Percentiles rank a stretch among this genome's conserved stretches.
Evolutionary conservation across 2,888 invertebrate species (phyloP).

Genomic region (Onthophagus sagittarius): DNA sequence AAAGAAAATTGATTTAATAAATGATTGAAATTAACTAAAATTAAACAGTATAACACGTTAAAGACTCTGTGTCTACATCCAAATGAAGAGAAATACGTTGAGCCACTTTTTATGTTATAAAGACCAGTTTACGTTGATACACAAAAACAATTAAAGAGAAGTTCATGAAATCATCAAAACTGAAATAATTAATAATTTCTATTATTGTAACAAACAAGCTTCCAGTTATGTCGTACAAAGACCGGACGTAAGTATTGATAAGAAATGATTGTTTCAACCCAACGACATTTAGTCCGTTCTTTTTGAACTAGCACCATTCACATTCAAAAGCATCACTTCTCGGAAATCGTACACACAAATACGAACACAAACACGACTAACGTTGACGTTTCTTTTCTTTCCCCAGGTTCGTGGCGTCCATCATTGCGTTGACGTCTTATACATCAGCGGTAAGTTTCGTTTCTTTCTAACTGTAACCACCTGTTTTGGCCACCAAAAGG

Average conservation of each 20-base stretch:
- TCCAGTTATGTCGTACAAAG: too few species aligned
- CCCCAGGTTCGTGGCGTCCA: conserved; percentile 53
- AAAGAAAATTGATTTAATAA: too few species aligned
- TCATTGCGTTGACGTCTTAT: conserved; percentile 49
- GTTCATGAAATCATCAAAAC: too few species aligned
- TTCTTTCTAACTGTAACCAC: conserved; percentile 16
- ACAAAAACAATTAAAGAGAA: too few species aligned
- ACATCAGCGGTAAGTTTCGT: conserved; percentile 51
- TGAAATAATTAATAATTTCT: too few species aligned
- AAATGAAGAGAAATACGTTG: too few species aligned
- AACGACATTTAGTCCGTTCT: background rate
- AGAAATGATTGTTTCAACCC: background rate
- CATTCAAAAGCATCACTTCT: background rate
- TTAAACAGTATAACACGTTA: too few species aligned
- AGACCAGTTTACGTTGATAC: too few species aligned
- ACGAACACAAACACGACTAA: background rate
- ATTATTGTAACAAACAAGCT: too few species aligned
- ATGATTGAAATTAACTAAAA: too few species aligned
- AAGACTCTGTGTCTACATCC: too few species aligned
- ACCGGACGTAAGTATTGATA: background rate
- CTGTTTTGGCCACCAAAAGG: conserved; percentile 10
- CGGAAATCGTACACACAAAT: background rate
- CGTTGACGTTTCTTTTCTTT: conserved; percentile 27
- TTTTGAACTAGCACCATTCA: background rate
- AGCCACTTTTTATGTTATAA: too few species aligned